Evolutionary conservation across 2,797 vertebrate species (phyloP).

Genomic region (Yasuhikotakia modesta): DNA sequence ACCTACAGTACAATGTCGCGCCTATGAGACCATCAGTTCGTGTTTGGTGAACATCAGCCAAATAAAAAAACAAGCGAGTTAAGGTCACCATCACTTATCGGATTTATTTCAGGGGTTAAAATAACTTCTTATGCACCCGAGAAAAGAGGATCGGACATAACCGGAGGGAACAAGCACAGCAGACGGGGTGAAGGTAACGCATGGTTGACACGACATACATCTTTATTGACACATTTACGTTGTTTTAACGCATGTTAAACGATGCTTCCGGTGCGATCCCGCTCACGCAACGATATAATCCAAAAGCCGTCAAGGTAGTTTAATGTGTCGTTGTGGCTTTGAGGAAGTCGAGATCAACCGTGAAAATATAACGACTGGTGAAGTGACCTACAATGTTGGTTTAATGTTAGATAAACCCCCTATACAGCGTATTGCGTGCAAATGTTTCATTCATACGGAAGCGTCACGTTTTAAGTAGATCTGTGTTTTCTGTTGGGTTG

Average conservation of each 20-base stretch:
- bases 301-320: conserved; percentile 5
- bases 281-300: not conserved
- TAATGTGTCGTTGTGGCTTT: conserved; percentile 15
- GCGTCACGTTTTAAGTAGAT: not conserved
- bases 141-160: not conserved
- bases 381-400: not conserved
- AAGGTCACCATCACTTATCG: not conserved
- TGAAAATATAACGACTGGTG: conserved; percentile 13
- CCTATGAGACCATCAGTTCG: conserved; percentile 7
- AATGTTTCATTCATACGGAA: not conserved
- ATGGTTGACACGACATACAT: not conserved
- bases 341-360: conserved; percentile 34
- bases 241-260: not conserved
- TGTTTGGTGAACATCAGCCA: not conserved
- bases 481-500: not conserved
- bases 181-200: conserved; percentile 25
- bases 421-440: not conserved
- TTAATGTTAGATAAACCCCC: not conserved
- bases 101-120: not conserved
- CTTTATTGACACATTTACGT: not conserved
- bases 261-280: not conserved
- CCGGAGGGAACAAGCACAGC: not conserved
- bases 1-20: conserved; percentile 58
- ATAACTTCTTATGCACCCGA: conserved; percentile 18
- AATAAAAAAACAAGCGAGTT: not conserved